Conservation (phyloP, 2,113 vertebrate genomes). For the Machaerirhynchus nigripectus region DNA sequence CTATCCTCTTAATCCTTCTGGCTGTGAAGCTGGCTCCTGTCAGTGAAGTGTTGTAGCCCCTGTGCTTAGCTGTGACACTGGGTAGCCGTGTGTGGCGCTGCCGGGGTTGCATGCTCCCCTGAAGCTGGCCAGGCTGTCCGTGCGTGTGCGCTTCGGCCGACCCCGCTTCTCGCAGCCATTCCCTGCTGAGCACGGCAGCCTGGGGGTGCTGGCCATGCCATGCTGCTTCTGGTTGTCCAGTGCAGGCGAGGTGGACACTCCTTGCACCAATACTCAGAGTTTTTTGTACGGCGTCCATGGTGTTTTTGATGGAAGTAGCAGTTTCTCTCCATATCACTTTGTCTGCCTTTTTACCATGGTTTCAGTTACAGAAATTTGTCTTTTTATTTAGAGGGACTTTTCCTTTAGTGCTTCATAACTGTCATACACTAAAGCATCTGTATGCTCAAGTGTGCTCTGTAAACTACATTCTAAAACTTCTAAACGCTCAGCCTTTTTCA, state of each 20-base stretch:
- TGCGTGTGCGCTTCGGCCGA: slow-evolving; percentile 12
- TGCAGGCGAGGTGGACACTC: not conserved
- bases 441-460: slow-evolving; percentile 34
- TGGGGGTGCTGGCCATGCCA: not conserved
- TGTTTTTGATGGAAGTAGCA: not conserved
- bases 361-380: not conserved
- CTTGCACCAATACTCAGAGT: not conserved
- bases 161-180: not conserved
- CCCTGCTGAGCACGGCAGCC: slow-evolving; percentile 16
- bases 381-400: not conserved
- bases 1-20: slow-evolving; percentile 27
- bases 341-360: not conserved
- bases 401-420: slow-evolving; percentile 24
- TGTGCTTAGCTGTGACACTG: slow-evolving; percentile 51
- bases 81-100: not conserved
- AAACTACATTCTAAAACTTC: not conserved
- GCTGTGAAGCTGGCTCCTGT: slow-evolving; percentile 49
- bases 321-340: not conserved
- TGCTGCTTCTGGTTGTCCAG: not conserved
- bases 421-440: slow-evolving; percentile 32
- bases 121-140: slow-evolving; percentile 15
- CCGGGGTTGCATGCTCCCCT: slow-evolving; percentile 39
- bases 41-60: slow-evolving; percentile 9
- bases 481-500: not conserved
- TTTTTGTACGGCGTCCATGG: not conserved